phyloP scores from a whole-genome alignment of 2,797 vertebrate genomes.

The Rhabdomys pumilio region DNA sequence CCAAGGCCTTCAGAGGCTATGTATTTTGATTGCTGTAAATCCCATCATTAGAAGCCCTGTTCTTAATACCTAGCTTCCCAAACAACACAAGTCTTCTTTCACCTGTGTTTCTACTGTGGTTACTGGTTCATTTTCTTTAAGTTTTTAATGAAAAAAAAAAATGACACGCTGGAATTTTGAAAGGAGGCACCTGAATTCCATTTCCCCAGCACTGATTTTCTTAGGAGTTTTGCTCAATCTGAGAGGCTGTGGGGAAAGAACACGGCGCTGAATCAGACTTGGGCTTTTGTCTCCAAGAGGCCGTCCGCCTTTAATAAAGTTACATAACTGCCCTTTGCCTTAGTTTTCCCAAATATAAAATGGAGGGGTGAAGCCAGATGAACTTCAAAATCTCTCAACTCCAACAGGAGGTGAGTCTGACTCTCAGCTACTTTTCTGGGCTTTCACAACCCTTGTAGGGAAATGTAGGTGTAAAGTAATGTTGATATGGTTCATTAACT shows the following conservation, averaged over 20 bases:
- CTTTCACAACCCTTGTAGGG: constrained; percentile 5
- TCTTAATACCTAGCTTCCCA: constrained; percentile 49
- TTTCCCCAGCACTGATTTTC: constrained; percentile 32
- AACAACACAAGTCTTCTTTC: constrained; percentile 2
- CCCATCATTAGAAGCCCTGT: neutral
- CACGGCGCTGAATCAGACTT: neutral
- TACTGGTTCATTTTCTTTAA: neutral
- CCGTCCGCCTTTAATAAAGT: constrained; percentile 41
- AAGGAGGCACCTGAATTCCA: neutral
- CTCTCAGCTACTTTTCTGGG: neutral
- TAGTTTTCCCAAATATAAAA: constrained; percentile 62
- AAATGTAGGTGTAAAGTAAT: constrained; percentile 1
- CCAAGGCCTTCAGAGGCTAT: neutral
- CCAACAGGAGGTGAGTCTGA: neutral
- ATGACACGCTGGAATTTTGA: constrained; percentile 24
- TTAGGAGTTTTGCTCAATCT: constrained; percentile 38
- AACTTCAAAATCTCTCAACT: constrained; percentile 53
- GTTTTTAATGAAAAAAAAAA: constrained; percentile 27
- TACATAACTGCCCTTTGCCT: constrained; percentile 58
- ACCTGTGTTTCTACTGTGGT: constrained; percentile 11
- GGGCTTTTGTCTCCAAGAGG: constrained; percentile 48
- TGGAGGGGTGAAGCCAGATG: constrained; percentile 1
- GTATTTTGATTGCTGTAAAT: neutral
- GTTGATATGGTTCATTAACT: constrained; percentile 51
- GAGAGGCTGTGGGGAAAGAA: neutral